These are phyloP conservation scores for Linnaemya vulpina DNA, from an alignment of 2,888 invertebrate species.

Conservation along the genomic window DNA sequence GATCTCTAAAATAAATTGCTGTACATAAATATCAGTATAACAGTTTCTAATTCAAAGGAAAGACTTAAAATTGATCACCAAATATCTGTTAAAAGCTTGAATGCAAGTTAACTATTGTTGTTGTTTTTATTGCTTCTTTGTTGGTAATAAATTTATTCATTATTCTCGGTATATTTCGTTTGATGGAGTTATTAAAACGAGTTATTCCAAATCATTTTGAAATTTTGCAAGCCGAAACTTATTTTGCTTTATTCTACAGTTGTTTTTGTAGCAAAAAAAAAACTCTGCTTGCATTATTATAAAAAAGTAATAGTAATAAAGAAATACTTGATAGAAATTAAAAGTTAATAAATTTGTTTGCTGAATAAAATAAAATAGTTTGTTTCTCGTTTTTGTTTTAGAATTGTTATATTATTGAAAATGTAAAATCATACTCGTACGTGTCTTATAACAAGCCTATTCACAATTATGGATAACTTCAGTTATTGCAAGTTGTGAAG, in stretches of 20 bases:
- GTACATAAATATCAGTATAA: too few relatives aligned
- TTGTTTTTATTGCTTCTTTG: constrained; percentile 58
- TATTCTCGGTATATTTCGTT: constrained; percentile 73
- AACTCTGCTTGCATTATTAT: constrained; percentile 57
- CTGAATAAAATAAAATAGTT: constrained; percentile 40
- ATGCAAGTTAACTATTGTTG: constrained; percentile 45
- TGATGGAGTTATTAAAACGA: constrained; percentile 1
- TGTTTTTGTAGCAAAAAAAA: constrained; percentile 51
- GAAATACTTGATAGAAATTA: constrained; percentile 42
- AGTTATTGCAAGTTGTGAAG: not conserved
- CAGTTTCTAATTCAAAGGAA: constrained; percentile 42
- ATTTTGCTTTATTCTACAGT: constrained; percentile 7
- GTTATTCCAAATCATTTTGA: constrained; percentile 62
- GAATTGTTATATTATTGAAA: constrained; percentile 21
- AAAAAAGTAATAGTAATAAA: constrained; percentile 41
- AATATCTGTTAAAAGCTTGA: constrained; percentile 11
- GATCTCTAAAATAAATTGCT: too few relatives aligned
- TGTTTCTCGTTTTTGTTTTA: constrained; percentile 63
- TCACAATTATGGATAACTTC: not conserved
- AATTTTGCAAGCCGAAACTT: constrained; percentile 41
- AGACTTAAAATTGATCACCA: not conserved
- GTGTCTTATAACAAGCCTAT: not conserved
- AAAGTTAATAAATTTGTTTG: constrained; percentile 16
- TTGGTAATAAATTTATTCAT: constrained; percentile 74
- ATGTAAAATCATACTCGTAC: not conserved